Percentiles rank a stretch among this genome's conserved stretches.
Conservation (phyloP, 1,140 invertebrate genomes). For the Euborellia annulipes region DNA sequence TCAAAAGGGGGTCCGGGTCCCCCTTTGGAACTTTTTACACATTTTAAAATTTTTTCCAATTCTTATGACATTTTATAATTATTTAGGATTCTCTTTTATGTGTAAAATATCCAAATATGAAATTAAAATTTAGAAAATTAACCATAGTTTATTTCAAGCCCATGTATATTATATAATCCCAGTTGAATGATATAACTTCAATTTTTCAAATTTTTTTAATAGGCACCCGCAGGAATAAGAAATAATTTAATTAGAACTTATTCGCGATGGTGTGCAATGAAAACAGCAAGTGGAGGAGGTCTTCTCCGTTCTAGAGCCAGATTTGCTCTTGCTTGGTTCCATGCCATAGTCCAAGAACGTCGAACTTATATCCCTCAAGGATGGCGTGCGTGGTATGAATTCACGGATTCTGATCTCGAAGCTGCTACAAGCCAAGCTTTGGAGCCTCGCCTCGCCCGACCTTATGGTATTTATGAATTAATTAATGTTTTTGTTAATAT, state of each 20-base stretch:
- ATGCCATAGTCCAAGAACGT: constrained; percentile 77
- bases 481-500: background rate
- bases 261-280: constrained; percentile 36
- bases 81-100: no score
- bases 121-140: no score
- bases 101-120: no score
- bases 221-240: constrained; percentile 50
- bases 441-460: background rate
- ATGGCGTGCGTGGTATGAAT: constrained; percentile 83
- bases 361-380: constrained; percentile 73
- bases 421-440: constrained; percentile 42
- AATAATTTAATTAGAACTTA: constrained; percentile 43
- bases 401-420: constrained; percentile 66
- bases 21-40: no score
- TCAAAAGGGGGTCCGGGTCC: no score
- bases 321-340: constrained; percentile 63
- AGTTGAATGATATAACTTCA: no score
- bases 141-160: no score
- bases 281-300: constrained; percentile 24
- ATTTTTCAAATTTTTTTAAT: constrained; percentile 12
- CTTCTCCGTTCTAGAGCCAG: constrained; percentile 37
- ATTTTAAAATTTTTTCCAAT: no score
- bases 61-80: no score
- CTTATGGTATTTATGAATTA: background rate
- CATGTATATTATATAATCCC: no score